Conservation (phyloP, 1,140 invertebrate species). For the Nylanderia fulva region DNA sequence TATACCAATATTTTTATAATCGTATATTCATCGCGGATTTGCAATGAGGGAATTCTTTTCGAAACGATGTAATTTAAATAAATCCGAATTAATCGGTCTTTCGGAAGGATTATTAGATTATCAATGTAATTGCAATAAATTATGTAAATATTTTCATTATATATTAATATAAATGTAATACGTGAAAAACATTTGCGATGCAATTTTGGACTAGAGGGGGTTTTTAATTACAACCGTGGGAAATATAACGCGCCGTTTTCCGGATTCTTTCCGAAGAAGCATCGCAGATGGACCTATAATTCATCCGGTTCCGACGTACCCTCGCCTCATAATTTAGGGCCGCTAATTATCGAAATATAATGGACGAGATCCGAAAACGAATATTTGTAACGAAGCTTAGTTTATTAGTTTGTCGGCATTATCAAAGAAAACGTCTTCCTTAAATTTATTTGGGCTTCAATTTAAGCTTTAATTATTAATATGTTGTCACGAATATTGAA, state of each 20-base stretch:
- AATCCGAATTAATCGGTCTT: neutral
- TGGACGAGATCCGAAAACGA: slow-evolving; percentile 17
- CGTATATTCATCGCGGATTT: neutral
- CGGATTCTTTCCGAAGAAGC: slow-evolving; percentile 61
- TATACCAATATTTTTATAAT: neutral
- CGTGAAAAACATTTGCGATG: neutral
- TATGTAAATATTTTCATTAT: slow-evolving; percentile 5
- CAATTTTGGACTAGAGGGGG: neutral
- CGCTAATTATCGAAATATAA: slow-evolving; percentile 55
- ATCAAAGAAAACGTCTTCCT: neutral
- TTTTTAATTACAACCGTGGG: slow-evolving; percentile 63
- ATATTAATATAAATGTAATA: neutral
- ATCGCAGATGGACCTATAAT: slow-evolving; percentile 72
- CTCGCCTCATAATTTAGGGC: slow-evolving; percentile 54
- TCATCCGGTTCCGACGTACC: slow-evolving; percentile 56
- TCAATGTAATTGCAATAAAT: neutral
- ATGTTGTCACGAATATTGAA: neutral
- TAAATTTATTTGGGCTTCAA: slow-evolving; percentile 4
- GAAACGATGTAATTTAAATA: neutral
- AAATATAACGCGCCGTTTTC: slow-evolving; percentile 40
- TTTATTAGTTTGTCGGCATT: slow-evolving; percentile 54
- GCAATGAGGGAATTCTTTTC: neutral
- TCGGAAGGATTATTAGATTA: neutral
- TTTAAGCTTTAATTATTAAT: neutral
- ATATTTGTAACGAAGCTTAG: slow-evolving; percentile 54